Conservation (phyloP, 92 coral and sea anemone genomes). For the Meandrina meandrites region DNA sequence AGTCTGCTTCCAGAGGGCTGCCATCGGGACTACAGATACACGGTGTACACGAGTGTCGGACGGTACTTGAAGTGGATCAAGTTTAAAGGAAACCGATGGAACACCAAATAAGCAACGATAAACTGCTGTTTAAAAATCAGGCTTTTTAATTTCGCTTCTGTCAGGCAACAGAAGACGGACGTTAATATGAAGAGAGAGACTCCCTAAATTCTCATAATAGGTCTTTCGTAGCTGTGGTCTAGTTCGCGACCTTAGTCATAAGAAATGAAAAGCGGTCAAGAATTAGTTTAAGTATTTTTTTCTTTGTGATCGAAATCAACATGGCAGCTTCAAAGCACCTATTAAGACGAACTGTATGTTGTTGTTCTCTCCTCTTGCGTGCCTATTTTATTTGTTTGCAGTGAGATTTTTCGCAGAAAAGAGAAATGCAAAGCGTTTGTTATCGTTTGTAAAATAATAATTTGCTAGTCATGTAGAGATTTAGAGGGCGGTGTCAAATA, state of each 20-base stretch:
- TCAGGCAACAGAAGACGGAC: background rate
- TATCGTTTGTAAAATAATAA: background rate
- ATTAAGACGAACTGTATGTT: background rate
- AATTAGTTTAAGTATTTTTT: too few species aligned
- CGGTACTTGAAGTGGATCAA: conserved; percentile 80
- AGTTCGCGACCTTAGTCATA: too few species aligned
- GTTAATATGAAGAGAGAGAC: background rate
- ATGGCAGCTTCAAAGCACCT: background rate
- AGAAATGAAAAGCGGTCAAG: too few species aligned
- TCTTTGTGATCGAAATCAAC: background rate
- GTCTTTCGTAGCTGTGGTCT: background rate
- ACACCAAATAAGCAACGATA: background rate
- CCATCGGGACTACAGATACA: conserved; percentile 67
- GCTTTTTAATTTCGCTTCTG: background rate
- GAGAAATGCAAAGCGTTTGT: background rate
- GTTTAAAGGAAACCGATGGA: conserved; percentile 36
- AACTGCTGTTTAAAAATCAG: background rate
- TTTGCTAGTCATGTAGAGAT: background rate
- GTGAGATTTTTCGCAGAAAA: background rate
- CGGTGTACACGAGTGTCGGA: conserved; percentile 78
- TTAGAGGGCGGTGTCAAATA: background rate
- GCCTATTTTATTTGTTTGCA: background rate
- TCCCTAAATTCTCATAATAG: background rate
- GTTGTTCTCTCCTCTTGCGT: background rate
- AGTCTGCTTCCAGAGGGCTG: conserved; percentile 67